phyloP scores from a whole-genome alignment of 2,113 vertebrate genomes.

The Larimichthys crocea region DNA sequence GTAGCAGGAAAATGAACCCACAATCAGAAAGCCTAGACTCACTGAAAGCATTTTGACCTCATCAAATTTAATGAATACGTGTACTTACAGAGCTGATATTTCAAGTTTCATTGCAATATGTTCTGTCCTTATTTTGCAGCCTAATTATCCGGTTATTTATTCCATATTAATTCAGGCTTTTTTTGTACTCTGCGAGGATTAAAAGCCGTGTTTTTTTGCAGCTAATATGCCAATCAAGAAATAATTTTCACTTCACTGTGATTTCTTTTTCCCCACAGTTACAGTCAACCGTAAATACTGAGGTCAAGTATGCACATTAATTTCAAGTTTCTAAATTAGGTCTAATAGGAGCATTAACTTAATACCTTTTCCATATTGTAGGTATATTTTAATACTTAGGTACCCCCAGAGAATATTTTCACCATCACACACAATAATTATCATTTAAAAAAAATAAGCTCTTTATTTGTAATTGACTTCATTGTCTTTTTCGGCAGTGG shows the following conservation, averaged over 20 bases:
- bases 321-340: not conserved
- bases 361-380: not conserved
- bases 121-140: not conserved
- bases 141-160: not conserved
- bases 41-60: not conserved
- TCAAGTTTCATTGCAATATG: constrained; percentile 6
- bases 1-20: not conserved
- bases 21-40: not conserved
- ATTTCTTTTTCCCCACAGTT: too few relatives aligned
- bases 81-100: constrained; percentile 1
- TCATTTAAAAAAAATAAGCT: not conserved
- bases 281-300: not conserved
- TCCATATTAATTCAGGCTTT: not conserved
- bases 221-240: not conserved
- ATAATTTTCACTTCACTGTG: too few relatives aligned
- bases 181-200: constrained; percentile 1
- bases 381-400: not conserved
- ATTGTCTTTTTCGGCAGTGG: not conserved
- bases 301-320: not conserved
- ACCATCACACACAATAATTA: not conserved
- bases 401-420: not conserved
- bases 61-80: constrained; percentile 10
- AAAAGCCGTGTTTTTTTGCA: not conserved
- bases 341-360: not conserved
- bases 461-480: not conserved